Conservation (phyloP, 2,888 invertebrate species). For the Drosophila affinis region DNA sequence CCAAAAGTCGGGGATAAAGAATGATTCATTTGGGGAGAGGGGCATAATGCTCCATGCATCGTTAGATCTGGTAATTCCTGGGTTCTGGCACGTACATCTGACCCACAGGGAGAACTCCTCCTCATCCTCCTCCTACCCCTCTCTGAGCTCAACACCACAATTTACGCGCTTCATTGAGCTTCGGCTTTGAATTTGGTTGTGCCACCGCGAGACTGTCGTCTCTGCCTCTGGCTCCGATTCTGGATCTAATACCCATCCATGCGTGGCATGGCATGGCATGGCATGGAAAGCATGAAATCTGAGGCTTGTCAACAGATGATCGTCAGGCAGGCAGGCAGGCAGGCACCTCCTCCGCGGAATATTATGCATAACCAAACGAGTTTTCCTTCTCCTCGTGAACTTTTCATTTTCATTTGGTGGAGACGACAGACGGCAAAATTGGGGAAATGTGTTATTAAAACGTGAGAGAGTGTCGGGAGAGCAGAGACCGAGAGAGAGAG, state of each 20-base stretch:
- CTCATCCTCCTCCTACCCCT: neutral
- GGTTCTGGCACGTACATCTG: slow-evolving; percentile 1
- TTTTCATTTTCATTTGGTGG: slow-evolving; percentile 58
- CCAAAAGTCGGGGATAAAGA: slow-evolving; percentile 22
- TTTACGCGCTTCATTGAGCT: slow-evolving; percentile 58
- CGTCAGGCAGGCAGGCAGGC: slow-evolving; percentile 1
- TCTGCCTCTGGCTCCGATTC: neutral
- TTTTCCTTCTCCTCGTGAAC: slow-evolving; percentile 50
- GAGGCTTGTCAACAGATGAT: slow-evolving; percentile 20
- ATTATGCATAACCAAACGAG: slow-evolving; percentile 53
- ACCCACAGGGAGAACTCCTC: neutral
- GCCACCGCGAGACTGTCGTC: neutral
- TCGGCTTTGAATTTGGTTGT: slow-evolving; percentile 17
- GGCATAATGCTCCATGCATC: slow-evolving; percentile 11
- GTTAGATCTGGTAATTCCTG: neutral
- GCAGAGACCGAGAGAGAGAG: slow-evolving; percentile 2
- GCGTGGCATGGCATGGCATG: slow-evolving; percentile 9
- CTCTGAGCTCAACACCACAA: slow-evolving; percentile 30
- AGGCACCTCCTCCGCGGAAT: neutral
- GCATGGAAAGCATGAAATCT: slow-evolving; percentile 1
- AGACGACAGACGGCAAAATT: slow-evolving; percentile 46
- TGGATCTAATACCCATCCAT: slow-evolving; percentile 7
- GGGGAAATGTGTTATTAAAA: slow-evolving; percentile 76
- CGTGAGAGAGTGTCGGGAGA: slow-evolving; percentile 51
- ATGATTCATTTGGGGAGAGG: neutral